Base-by-base conservation (phyloP, 2,113 vertebrate species). In the Nothobranchius kuhntae region DNA sequence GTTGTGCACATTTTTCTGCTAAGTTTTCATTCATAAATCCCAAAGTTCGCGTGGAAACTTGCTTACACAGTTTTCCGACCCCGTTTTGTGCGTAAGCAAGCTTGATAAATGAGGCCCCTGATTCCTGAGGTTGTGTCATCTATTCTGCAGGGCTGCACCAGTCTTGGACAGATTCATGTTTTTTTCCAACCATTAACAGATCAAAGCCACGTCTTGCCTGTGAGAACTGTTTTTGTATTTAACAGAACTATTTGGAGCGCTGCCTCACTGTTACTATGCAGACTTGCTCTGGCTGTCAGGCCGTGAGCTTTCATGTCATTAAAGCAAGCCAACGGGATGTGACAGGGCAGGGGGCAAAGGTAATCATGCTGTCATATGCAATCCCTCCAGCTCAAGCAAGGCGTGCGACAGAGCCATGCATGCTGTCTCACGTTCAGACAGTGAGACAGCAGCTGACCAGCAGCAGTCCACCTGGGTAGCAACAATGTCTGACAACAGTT, bases 341-440 rank as follows among this genome's bases (percentile, higher is more conserved):
- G 91, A 91, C 89, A 89, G 80, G 56, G 75, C 59, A 53, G 70
- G 71, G 89, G 89, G 87, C 86, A 90, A 87, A 91, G 87, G 89
- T 89, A 87, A 87, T 82, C 9, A 15, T 1, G 71, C 81, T 90
- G 89, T 91, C 91, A 90, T 71, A 90, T 87, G 68, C 75, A 54
- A 86, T 91, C 80, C 51, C 24, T 30, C 71, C 68, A 78, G 84
- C 61, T 53, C 62, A 69, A 75, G 65, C 15, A 38, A 6, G n/a
- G 61, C 78, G 75, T 78, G 69, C 81, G 77, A 81, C 68, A 17
- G 53, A 51, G 53, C 53, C 48, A 42, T 58, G 75, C 44, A 62
- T 26, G 67, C 60, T 65, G 73, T 58, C 57, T 62, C 59, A 67
- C 46, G 53, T 75, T 50, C 42, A 17, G 46, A 26, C 53, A 51